phyloP scores from a whole-genome alignment of 2,797 vertebrate species.

The Valencia hispanica region DNA sequence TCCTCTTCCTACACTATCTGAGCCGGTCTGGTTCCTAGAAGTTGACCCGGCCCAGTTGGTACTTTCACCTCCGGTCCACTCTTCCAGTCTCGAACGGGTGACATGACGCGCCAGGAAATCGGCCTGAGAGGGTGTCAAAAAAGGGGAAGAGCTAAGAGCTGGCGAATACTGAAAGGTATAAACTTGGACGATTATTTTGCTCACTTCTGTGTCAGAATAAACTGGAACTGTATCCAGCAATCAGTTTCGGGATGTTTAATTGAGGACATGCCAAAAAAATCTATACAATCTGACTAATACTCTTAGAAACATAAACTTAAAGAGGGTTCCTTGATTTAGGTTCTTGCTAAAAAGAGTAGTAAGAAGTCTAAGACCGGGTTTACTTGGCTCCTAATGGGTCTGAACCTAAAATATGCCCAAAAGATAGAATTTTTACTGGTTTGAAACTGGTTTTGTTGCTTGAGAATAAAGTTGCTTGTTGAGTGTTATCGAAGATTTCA shows the following conservation, averaged over 20 bases:
- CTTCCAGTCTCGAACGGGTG: constrained; percentile 43
- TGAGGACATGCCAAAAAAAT: neutral
- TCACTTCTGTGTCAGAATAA: neutral
- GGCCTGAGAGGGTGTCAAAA: constrained; percentile 9
- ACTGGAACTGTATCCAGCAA: neutral
- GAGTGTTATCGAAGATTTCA: too few relatives aligned
- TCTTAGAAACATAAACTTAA: too few relatives aligned
- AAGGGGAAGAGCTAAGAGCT: constrained; percentile 26
- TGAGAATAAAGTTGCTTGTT: too few relatives aligned
- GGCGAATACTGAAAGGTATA: constrained; percentile 22
- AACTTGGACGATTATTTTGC: neutral
- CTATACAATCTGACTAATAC: neutral
- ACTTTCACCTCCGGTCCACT: constrained; percentile 28
- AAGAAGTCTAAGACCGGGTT: neutral
- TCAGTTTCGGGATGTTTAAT: neutral
- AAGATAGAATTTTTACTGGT: too few relatives aligned
- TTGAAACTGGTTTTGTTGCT: too few relatives aligned
- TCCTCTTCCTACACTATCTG: constrained; percentile 17
- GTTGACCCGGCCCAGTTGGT: neutral
- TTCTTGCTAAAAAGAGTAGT: neutral
- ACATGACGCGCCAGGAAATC: constrained; percentile 36
- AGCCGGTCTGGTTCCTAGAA: constrained; percentile 20
- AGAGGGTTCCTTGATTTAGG: neutral
- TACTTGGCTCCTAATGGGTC: too few relatives aligned
- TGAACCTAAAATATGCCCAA: too few relatives aligned